Conservation (phyloP, 2,888 invertebrate species). For the Drosophila setosimentum region DNA sequence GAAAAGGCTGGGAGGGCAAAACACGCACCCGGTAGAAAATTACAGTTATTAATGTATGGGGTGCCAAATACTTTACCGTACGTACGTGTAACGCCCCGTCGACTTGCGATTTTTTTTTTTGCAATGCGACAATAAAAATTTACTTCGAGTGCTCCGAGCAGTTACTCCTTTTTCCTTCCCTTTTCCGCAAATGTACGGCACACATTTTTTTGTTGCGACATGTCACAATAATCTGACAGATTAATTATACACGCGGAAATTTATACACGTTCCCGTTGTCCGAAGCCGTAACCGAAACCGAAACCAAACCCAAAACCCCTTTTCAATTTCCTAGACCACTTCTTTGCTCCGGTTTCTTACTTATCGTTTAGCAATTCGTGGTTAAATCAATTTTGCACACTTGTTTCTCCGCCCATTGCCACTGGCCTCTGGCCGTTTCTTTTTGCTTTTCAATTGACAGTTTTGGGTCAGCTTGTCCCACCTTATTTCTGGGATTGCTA, state of each 20-base stretch:
- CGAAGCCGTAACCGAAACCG: conserved; percentile 10
- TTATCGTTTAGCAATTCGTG: conserved; percentile 75
- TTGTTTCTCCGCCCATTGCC: conserved; percentile 28
- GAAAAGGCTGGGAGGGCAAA: conserved; percentile 37
- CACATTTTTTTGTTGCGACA: conserved; percentile 61
- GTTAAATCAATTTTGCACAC: conserved; percentile 76
- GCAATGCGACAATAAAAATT: conserved; percentile 69
- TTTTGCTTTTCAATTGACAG: conserved; percentile 58
- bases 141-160: conserved; percentile 46
- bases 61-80: conserved; percentile 64
- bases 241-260: conserved; percentile 83
- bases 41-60: conserved; percentile 78
- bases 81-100: conserved; percentile 47
- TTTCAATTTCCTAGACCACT: conserved; percentile 57
- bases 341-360: conserved; percentile 49
- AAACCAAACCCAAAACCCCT: conserved; percentile 21
- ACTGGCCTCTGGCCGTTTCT: conserved; percentile 14
- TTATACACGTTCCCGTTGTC: conserved; percentile 43
- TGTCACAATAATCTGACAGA: conserved; percentile 85
- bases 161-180: conserved; percentile 57
- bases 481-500: conserved; percentile 1
- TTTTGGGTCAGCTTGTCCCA: conserved; percentile 61
- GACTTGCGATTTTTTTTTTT: conserved; percentile 35
- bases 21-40: conserved; percentile 65
- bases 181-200: conserved; percentile 54